Conservation (phyloP, 2,113 vertebrate species). For the Tragelaphus buxtoni region DNA sequence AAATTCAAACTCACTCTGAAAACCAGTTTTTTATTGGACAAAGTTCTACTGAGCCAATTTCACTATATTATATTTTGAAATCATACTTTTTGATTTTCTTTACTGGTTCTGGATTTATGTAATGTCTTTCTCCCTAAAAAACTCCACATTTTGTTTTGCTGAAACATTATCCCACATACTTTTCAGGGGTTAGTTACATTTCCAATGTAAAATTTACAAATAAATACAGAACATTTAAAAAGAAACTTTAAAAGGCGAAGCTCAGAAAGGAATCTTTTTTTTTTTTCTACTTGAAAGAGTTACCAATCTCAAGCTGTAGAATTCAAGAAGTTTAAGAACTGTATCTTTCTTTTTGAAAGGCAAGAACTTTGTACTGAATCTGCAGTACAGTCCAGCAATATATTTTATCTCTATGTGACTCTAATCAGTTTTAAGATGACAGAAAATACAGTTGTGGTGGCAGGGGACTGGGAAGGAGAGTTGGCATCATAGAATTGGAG, state of each 20-base stretch:
- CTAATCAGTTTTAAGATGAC: neutral
- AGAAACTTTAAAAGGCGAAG: neutral
- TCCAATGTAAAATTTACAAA: neutral
- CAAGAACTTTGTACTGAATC: neutral
- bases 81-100: neutral
- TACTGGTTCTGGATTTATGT: neutral
- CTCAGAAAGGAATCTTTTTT: neutral
- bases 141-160: neutral
- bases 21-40: neutral
- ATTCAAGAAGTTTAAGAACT: neutral
- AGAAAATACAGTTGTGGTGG: neutral
- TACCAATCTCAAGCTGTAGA: neutral
- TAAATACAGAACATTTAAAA: neutral
- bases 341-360: neutral
- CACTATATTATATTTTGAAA: neutral
- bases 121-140: neutral
- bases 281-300: neutral
- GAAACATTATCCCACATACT: neutral
- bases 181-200: neutral
- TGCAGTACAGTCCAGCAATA: neutral
- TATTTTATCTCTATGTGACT: neutral
- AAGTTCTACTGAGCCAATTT: neutral
- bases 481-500: rapidly evolving
- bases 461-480: neutral
- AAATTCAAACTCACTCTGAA: neutral